Evolutionary conservation across 2,113 vertebrate genomes (phyloP), one percentile per base, ranked within the genome.

Genomic region (Psilopsiagon aymara): DNA sequence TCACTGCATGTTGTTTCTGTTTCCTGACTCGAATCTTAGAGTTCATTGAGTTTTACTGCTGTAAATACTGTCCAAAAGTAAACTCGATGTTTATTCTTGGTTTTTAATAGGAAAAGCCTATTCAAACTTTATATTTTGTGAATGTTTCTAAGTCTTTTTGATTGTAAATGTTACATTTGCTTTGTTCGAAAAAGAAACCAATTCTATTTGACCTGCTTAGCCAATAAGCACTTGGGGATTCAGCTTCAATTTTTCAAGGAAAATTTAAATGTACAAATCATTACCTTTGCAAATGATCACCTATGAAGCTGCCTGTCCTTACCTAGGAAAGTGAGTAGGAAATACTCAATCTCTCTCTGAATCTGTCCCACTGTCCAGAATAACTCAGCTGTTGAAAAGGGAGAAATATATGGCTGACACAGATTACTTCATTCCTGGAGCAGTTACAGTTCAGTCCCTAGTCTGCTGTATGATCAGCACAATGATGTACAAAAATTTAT

Each of bases 251-350:
- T 93, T 93, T 75, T 78, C 39, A 92, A 75, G 46, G 44, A 43
- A 77, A 63, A 29, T 18, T 81, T 78, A 92, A 90, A 91, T 75
- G 83, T 94, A 41, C 52, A 90, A 77, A 92, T 94, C 8, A 49
- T 86, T 92, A 78, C 53, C 71, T 92, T 64, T 77, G 59, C 69
- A 91, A 91, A 78, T 90, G 7, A 86, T 67, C 83, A 92, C 46
- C 64, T 71, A 8, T 71, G 86, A 89, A 80, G 31, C 12, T 95
- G 83, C 77, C 23, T 95, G 10, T 71, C 60, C 37, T 89, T 68
- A 77, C 23, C 23, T 57, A 78, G 44, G 66, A 82, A 91, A 92
- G 44, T 5, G 71, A 43, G 71, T 9, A 31, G 47, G 55, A 77
- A 94, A 75, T 70, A 47, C 59, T 93, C 64, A 88, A 19, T 35